Percentiles rank a stretch among this genome's conserved stretches.
Evolutionary conservation across 2,888 invertebrate species (phyloP).

Genomic region (Sarcophaga carnaria): DNA sequence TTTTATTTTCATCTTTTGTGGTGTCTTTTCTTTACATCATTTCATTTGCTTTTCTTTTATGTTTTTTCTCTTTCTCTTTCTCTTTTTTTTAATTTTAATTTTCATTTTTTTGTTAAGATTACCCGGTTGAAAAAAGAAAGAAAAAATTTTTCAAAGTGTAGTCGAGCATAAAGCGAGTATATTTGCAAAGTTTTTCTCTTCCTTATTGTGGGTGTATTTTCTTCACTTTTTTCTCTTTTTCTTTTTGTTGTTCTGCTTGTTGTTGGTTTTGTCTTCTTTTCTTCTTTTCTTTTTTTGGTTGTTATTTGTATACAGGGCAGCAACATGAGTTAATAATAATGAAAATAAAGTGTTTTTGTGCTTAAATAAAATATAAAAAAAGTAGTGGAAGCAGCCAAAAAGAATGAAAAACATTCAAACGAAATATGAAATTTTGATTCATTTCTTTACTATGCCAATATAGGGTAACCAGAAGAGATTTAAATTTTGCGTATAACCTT

Average conservation of each 20-base stretch:
- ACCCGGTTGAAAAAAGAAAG: conserved; percentile 27
- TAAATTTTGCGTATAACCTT: conserved; percentile 13
- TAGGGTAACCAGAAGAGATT: conserved; percentile 26
- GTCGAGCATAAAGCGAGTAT: conserved; percentile 76
- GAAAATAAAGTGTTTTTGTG: conserved; percentile 44
- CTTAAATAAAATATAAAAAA: not conserved
- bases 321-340: conserved; percentile 58
- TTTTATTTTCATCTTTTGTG: conserved; percentile 46
- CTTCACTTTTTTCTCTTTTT: conserved; percentile 15
- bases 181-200: conserved; percentile 58
- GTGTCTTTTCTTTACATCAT: conserved; percentile 49
- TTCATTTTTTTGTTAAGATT: conserved; percentile 48
- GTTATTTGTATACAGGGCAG: conserved; percentile 50
- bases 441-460: not conserved
- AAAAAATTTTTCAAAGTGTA: conserved; percentile 72
- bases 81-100: not conserved
- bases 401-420: not conserved
- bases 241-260: conserved; percentile 31
- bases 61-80: too few relatives aligned
- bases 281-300: conserved; percentile 35
- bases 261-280: conserved; percentile 23
- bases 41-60: conserved; percentile 7
- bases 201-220: conserved; percentile 10
- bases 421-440: conserved; percentile 44
- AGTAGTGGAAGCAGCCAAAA: not conserved